Evolutionary conservation across 2,888 invertebrate species (phyloP).

Genomic region (Eupelmus urozonus): DNA sequence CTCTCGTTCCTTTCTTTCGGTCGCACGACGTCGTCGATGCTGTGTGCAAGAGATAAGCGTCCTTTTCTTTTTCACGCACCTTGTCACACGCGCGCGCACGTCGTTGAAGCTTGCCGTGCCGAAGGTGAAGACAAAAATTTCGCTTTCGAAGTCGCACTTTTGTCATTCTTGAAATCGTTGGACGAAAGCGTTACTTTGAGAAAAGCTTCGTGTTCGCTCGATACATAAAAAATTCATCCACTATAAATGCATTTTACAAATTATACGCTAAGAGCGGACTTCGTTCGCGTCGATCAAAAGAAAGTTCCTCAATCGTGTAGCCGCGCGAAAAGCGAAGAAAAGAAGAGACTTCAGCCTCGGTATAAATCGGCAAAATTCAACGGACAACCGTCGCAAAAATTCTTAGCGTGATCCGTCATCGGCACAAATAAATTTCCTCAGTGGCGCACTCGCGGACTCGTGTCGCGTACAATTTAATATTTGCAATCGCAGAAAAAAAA

Average conservation of each 20-base stretch:
- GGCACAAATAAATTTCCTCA: not conserved
- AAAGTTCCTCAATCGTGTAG: not conserved
- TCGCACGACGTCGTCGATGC: not conserved
- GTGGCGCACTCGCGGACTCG: slow-evolving; percentile 1
- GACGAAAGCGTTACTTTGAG: not conserved
- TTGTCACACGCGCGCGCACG: not conserved
- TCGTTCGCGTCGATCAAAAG: not conserved
- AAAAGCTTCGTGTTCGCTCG: not conserved
- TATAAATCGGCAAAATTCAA: not conserved
- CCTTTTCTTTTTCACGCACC: not conserved
- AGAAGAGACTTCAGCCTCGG: not conserved
- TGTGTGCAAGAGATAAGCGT: not conserved
- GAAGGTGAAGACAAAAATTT: not conserved
- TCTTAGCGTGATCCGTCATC: no score
- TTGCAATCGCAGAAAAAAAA: slow-evolving; percentile 19
- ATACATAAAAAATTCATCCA: not conserved
- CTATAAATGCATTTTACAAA: not conserved
- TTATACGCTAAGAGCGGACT: not conserved
- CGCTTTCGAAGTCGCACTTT: not conserved
- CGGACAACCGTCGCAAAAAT: not conserved
- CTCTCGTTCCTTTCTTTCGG: not conserved
- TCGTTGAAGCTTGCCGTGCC: not conserved
- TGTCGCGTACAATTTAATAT: slow-evolving; percentile 26
- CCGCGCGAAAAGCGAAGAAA: not conserved
- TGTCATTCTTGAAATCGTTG: not conserved